Base-by-base conservation (phyloP, 2,113 vertebrate species). In the Alectura lathami region DNA sequence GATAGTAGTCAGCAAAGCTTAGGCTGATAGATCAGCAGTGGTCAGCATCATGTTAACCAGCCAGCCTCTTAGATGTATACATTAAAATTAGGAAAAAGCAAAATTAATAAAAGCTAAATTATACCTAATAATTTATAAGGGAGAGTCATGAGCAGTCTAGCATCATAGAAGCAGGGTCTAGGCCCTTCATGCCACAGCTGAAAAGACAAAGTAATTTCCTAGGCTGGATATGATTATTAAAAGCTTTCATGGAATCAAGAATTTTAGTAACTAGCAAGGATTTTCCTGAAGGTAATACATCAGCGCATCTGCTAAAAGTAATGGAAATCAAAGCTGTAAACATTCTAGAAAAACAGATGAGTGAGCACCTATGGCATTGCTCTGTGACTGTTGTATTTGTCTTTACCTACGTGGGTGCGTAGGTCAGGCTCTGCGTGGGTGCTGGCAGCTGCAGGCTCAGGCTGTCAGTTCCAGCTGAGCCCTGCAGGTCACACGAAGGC, bases 201-300 rank as follows among this genome's bases (percentile, higher is more conserved):
- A 67, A 66, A 73, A 76, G 32, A 62, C 6, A 17, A 59, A 20
- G 27, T 45, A 53, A 40, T 50, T 86, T 83, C 77, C 54, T 91
- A 57, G 8, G 26, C 48, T 88, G 36, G 40, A 64, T 79, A 36
- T 95, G 40, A 73, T 73, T 79, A 79, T 79, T 87, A 64, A 88
- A 92, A 76, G 11, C 13, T 66, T 76, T 84, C 48, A 69, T 10
- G 72, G 29, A 17, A 42, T 48, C 60, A 26, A 80, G 64, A 70
- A 21, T 6, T 6, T 34, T 60, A 62, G 27, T 30, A 63, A 77
- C 34, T 12, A 60, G 40, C 4, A 17, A 2, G 12, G 7, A 83
- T 40, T 13, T 62, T 76, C 27, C 62, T 18, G 29, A 48, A 77
- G 43, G 8, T 51, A 73, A 64, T 7, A 14, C 7, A 62, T 17